phyloP scores from a whole-genome alignment of 2,888 invertebrate genomes.

The Cecidostiba fungosa region DNA sequence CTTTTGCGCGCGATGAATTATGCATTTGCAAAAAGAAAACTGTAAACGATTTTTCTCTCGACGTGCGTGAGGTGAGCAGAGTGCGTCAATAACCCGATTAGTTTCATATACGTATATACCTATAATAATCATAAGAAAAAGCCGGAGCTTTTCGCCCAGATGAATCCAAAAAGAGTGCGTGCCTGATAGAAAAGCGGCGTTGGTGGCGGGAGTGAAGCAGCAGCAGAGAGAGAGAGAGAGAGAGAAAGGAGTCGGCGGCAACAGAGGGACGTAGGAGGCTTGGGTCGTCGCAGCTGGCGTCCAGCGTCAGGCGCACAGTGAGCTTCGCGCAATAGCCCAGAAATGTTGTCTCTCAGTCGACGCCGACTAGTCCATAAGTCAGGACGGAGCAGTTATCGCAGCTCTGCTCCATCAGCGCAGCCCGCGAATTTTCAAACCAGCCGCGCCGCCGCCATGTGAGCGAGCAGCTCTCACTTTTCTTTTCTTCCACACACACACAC shows the following conservation, averaged over 20 bases:
- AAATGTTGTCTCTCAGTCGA: constrained; percentile 73
- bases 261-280: constrained; percentile 53
- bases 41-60: too few relatives aligned
- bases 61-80: too few relatives aligned
- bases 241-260: constrained; percentile 36
- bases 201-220: neutral
- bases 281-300: constrained; percentile 59
- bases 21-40: too few relatives aligned
- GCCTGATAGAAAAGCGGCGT: neutral
- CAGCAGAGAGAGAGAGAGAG: neutral
- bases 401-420: neutral
- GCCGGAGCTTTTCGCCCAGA: too few relatives aligned
- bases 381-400: neutral
- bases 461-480: neutral
- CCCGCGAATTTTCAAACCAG: constrained; percentile 28
- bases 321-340: constrained; percentile 68
- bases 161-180: neutral
- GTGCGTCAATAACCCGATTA: too few relatives aligned
- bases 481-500: neutral
- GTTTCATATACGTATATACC: too few relatives aligned
- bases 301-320: constrained; percentile 66
- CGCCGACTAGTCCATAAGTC: constrained; percentile 71
- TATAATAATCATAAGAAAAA: too few relatives aligned
- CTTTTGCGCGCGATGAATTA: neutral
- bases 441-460: constrained; percentile 38